Percentiles rank a stretch among this genome's conserved stretches.
Evolutionary conservation across 2,113 vertebrate genomes (phyloP).

Genomic region (Sylvilagus bachmani): DNA sequence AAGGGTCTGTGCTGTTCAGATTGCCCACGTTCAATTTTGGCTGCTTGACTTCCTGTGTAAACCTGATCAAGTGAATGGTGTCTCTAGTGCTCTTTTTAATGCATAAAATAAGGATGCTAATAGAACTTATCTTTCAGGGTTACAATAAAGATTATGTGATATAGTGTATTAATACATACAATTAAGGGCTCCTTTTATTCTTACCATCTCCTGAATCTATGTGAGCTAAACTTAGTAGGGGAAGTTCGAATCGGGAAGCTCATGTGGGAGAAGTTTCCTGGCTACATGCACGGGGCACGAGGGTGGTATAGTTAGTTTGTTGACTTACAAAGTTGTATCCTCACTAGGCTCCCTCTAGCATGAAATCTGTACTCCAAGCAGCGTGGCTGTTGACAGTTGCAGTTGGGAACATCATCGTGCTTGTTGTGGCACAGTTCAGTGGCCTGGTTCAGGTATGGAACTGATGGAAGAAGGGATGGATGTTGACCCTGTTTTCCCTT

Average conservation of each 20-base stretch:
- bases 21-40: slow-evolving; percentile 21
- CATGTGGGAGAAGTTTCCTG: not conserved
- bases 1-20: not conserved
- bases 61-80: not conserved
- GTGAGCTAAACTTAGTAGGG: not conserved
- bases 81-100: not conserved
- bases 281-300: not conserved
- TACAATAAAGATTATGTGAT: slow-evolving; percentile 29
- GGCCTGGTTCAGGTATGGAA: slow-evolving; percentile 94
- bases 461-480: not conserved
- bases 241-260: slow-evolving; percentile 26
- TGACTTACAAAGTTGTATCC: slow-evolving; percentile 72
- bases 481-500: not conserved
- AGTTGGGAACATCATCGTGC: slow-evolving; percentile 96
- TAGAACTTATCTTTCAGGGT: slow-evolving; percentile 36
- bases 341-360: slow-evolving; percentile 95
- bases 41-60: not conserved
- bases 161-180: slow-evolving; percentile 31
- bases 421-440: slow-evolving; percentile 95
- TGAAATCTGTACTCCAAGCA: slow-evolving; percentile 98
- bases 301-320: not conserved
- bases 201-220: not conserved
- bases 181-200: slow-evolving; percentile 21
- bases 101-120: slow-evolving; percentile 6
- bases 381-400: slow-evolving; percentile 98